Evolutionary conservation across 2,797 vertebrate genomes (phyloP).

Genomic region (Acipenser transmontanus): DNA sequence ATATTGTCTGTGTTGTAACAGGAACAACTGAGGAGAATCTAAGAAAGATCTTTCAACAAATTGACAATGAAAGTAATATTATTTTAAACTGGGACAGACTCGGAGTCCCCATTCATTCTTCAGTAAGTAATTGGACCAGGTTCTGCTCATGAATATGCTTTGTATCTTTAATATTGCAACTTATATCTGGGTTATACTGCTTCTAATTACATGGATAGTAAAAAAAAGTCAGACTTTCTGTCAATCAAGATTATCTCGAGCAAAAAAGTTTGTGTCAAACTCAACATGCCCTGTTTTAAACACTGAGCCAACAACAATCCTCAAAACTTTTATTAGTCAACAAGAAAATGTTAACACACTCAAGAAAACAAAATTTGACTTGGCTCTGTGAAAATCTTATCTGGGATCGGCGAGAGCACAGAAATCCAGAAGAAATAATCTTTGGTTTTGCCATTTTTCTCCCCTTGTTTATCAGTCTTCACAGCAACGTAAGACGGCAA

Average conservation of each 20-base stretch:
- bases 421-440: too few species aligned
- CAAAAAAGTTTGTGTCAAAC: too few species aligned
- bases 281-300: too few species aligned
- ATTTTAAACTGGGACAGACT: slow-evolving; percentile 91
- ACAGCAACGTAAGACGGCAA: slow-evolving; percentile 49
- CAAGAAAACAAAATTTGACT: too few species aligned
- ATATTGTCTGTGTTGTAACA: slow-evolving; percentile 40
- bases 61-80: slow-evolving; percentile 79
- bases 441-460: slow-evolving; percentile 12
- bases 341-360: too few species aligned
- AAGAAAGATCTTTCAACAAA: slow-evolving; percentile 89
- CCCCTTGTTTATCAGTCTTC: slow-evolving; percentile 24
- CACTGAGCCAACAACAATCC: too few species aligned
- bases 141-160: background rate
- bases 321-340: too few species aligned
- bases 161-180: background rate
- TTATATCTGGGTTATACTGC: background rate
- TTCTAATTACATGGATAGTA: background rate
- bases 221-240: too few species aligned
- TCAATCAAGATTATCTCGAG: too few species aligned
- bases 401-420: too few species aligned
- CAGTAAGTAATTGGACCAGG: slow-evolving; percentile 47
- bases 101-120: slow-evolving; percentile 77
- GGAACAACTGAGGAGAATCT: slow-evolving; percentile 94
- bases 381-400: too few species aligned